Base-by-base conservation (phyloP, 1,140 invertebrate genomes). In the Drosophila nigromelanica region DNA sequence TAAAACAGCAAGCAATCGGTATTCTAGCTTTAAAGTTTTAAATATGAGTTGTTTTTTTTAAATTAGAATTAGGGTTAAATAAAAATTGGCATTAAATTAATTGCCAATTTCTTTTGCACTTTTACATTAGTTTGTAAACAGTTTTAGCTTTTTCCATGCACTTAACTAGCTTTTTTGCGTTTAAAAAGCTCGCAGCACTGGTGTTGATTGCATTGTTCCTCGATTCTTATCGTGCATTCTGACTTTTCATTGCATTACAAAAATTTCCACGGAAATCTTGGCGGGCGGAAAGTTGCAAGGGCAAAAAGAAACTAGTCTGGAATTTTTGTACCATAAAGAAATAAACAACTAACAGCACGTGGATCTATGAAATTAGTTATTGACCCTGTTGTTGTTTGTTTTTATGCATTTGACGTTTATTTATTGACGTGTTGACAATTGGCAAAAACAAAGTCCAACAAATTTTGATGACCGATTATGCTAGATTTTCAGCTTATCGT, bases 361-460 rank as follows among this genome's bases (percentile, higher is more conserved):
- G 35, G 35, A 10, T n/a, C 12, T 24, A 10, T n/a, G 15, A 33
- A 51, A 43, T 45, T 6, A 14, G 30, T 54, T 12, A 40, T 40
- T 42, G 8, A 4, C 11, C 43, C 27, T 58, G n/a, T 45, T 27
- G 33, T 39, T 50, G 21, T 11, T 61, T 50, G 11, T 6, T 8
- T 39, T 35, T 48, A 24, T 24, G 33, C 43, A 56, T 42, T 43
- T 11, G 5, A 52, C 18, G 18, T 35, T 37, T 37, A 69, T 72
- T 72, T 67, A 72, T 67, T 59, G 54, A 40, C 37, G 30, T 68
- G 33, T 68, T 68, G 70, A 73, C 47, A 61, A 21, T 15, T 33
- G n/a, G 42, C 33, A 18, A 50, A 50, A 61, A 30, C 58, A 48
- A 52, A 39, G 18, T 47, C 43, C 39, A 24, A 10, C 10, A 54